These are phyloP conservation scores for Drosophila aldrichi DNA, from an alignment of 2,888 invertebrate species.

Conservation along the genomic window DNA sequence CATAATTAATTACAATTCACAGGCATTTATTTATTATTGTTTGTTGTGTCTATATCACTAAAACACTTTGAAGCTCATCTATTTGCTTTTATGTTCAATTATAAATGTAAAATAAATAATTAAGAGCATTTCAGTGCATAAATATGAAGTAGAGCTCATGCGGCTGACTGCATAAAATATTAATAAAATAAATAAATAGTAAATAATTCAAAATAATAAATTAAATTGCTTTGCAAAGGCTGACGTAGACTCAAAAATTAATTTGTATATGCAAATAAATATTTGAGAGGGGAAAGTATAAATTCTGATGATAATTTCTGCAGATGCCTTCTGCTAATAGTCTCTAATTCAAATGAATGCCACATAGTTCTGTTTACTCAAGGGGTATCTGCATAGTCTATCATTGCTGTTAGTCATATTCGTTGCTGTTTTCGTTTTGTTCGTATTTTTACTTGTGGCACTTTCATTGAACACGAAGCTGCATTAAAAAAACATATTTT, in stretches of 20 bases:
- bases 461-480: slow-evolving; percentile 67
- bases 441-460: slow-evolving; percentile 53
- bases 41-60: background rate
- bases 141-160: background rate
- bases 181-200: background rate
- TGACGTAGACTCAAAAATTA: too few relatives aligned
- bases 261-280: too few relatives aligned
- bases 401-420: background rate
- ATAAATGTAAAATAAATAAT: background rate
- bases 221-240: too few relatives aligned
- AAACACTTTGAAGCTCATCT: background rate
- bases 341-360: too few relatives aligned
- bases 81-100: background rate
- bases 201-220: too few relatives aligned
- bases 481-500: slow-evolving; percentile 76
- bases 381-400: slow-evolving; percentile 4
- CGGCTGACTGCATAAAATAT: background rate
- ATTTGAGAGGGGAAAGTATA: too few relatives aligned
- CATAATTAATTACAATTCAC: background rate
- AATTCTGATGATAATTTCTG: background rate
- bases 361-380: background rate
- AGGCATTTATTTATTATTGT: background rate
- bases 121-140: background rate
- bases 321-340: too few relatives aligned
- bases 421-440: background rate